Evolutionary conservation across 2,113 vertebrate genomes (phyloP).

Genomic region (Mohoua ochrocephala): DNA sequence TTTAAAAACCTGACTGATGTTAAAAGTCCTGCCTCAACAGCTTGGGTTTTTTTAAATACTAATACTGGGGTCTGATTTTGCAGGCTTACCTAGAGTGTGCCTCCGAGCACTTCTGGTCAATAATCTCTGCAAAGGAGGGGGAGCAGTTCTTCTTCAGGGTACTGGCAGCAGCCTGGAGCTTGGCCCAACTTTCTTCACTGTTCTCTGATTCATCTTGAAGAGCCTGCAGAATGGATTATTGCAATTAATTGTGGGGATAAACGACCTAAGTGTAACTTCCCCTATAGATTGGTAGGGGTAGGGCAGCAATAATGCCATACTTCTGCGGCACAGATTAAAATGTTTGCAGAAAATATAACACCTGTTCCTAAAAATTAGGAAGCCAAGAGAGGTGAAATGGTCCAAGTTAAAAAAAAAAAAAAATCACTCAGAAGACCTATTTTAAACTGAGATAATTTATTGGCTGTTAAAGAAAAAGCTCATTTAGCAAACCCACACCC

Average conservation of each 20-base stretch:
- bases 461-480: not conserved
- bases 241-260: not conserved
- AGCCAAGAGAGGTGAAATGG: not conserved
- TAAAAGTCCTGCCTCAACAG: not conserved
- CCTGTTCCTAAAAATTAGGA: not conserved
- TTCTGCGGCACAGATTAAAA: not conserved
- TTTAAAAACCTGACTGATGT: not conserved
- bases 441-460: not conserved
- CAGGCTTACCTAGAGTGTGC: constrained; percentile 70
- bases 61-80: not conserved
- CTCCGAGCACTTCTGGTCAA: constrained; percentile 64
- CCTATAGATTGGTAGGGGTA: not conserved
- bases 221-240: constrained; percentile 58
- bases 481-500: not conserved
- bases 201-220: constrained; percentile 75
- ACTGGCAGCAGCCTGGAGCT: constrained; percentile 57
- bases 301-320: not conserved
- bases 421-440: not conserved
- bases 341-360: not conserved
- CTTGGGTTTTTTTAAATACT: not conserved
- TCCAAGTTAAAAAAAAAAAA: not conserved
- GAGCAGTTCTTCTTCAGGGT: constrained; percentile 69
- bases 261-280: not conserved
- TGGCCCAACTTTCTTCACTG: constrained; percentile 70
- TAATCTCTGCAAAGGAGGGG: constrained; percentile 63